These are phyloP conservation scores for Pterocles orientalis DNA, from an alignment of 2,113 vertebrate species.

Conservation along the genomic window DNA sequence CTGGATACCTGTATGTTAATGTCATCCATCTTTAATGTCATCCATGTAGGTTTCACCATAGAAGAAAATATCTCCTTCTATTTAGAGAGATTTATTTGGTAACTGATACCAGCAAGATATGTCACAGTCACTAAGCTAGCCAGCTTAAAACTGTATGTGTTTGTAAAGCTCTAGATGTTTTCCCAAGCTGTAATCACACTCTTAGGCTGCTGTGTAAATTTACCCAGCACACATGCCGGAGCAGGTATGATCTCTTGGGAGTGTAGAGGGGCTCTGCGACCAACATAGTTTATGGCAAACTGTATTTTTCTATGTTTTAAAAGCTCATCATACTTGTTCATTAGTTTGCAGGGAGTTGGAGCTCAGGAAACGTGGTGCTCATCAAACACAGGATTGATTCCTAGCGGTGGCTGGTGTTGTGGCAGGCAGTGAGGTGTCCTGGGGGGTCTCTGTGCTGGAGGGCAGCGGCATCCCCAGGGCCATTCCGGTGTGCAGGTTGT, in stretches of 20 bases:
- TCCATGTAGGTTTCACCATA: not conserved
- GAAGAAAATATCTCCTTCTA: not conserved
- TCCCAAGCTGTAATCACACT: constrained; percentile 1
- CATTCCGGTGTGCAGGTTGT: not conserved
- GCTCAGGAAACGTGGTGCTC: not conserved
- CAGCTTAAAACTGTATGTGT: not conserved
- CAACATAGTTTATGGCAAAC: not conserved
- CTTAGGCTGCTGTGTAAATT: constrained; percentile 10
- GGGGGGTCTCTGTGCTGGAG: not conserved
- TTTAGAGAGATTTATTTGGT: not conserved
- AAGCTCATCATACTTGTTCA: not conserved
- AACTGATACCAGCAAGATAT: not conserved
- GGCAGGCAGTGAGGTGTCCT: not conserved
- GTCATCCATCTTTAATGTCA: not conserved
- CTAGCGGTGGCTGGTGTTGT: fast-evolving
- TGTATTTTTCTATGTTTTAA: not conserved
- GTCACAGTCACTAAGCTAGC: not conserved
- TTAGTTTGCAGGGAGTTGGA: not conserved
- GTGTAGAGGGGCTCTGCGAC: not conserved
- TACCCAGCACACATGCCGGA: not conserved
- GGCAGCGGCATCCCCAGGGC: not conserved
- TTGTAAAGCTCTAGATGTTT: not conserved
- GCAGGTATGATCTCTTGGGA: not conserved
- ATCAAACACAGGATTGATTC: not conserved
- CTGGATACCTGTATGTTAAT: not conserved